A percentile compares a stretch with the other conserved stretches of the same genome.
These are phyloP conservation scores for Drosophila quadrilineata DNA, from an alignment of 1,140 invertebrate species.

Conservation along the genomic window DNA sequence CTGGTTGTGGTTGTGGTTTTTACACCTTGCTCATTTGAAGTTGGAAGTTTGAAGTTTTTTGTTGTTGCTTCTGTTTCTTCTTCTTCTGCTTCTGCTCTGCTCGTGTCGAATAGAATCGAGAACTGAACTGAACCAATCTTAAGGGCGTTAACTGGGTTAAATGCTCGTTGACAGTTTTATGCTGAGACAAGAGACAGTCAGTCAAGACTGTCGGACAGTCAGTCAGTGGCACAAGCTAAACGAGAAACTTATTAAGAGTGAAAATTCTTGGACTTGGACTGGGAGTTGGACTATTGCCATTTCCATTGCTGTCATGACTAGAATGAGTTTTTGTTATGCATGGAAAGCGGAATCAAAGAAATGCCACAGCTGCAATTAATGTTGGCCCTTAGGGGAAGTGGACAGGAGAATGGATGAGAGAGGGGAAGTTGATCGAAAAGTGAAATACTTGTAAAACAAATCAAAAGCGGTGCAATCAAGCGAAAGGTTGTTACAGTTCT, in stretches of 20 bases:
- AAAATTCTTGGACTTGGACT: no score
- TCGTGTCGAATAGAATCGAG: slow-evolving; percentile 56
- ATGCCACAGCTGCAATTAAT: slow-evolving; percentile 53
- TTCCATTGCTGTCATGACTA: slow-evolving; percentile 11
- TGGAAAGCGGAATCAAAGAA: slow-evolving; percentile 50
- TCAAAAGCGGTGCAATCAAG: slow-evolving; percentile 48
- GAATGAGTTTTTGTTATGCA: slow-evolving; percentile 62
- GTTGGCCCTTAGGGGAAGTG: slow-evolving; percentile 13
- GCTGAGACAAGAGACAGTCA: slow-evolving; percentile 38
- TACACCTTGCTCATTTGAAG: slow-evolving; percentile 72
- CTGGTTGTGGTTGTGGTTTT: slow-evolving; percentile 61
- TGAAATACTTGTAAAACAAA: slow-evolving; percentile 59
- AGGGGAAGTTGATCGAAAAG: slow-evolving; percentile 39
- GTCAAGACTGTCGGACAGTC: slow-evolving; percentile 34
- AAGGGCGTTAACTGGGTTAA: slow-evolving; percentile 77
- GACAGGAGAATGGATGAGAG: not conserved
- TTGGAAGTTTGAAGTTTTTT: slow-evolving; percentile 38
- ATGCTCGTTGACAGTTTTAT: slow-evolving; percentile 75
- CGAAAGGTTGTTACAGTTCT: slow-evolving; percentile 41
- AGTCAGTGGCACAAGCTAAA: slow-evolving; percentile 73
- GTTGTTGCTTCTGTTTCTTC: no score
- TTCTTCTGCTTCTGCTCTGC: slow-evolving; percentile 24
- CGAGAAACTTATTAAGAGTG: slow-evolving; percentile 76
- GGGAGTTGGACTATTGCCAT: no score
- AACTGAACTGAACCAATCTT: slow-evolving; percentile 2